These are phyloP conservation scores for Megaptera novaeangliae DNA, from an alignment of 2,113 vertebrate species.

Conservation along the genomic window DNA sequence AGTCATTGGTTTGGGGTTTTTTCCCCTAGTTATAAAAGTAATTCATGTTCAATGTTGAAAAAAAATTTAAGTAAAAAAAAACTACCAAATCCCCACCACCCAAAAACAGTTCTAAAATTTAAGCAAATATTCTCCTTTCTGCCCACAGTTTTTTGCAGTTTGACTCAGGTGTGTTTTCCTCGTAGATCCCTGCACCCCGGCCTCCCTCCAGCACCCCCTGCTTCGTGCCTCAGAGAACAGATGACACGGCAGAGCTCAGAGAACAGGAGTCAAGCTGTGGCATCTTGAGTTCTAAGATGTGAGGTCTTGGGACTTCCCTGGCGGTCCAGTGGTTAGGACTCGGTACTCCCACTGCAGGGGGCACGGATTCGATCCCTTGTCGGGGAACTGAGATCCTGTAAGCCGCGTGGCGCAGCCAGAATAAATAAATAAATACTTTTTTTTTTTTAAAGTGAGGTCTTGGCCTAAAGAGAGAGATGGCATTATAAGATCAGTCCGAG, in stretches of 20 bases:
- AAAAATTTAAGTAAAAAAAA: not conserved
- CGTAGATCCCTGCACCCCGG: rapidly evolving
- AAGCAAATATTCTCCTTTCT: not conserved
- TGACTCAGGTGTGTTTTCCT: not conserved
- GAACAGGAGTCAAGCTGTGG: not conserved
- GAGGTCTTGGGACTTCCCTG: not conserved
- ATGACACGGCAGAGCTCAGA: not conserved
- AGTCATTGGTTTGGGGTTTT: not conserved
- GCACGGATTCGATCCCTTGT: too few relatives aligned
- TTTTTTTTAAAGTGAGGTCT: too few relatives aligned
- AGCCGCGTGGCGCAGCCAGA: too few relatives aligned
- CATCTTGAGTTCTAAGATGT: not conserved
- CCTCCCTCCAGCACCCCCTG: not conserved
- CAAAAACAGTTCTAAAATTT: not conserved
- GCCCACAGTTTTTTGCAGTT: too few relatives aligned
- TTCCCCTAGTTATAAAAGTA: not conserved
- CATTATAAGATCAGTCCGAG: not conserved
- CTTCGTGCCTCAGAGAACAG: not conserved
- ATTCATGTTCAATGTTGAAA: not conserved
- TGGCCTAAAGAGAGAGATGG: not conserved
- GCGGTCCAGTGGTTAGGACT: not conserved
- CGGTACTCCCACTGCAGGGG: too few relatives aligned
- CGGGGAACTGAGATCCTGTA: too few relatives aligned
- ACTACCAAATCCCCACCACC: not conserved
- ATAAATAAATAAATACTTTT: too few relatives aligned